Percentiles rank a stretch among this genome's conserved stretches.
Conservation (phyloP, 2,888 invertebrate species). For the Halictus quadricinctus region DNA sequence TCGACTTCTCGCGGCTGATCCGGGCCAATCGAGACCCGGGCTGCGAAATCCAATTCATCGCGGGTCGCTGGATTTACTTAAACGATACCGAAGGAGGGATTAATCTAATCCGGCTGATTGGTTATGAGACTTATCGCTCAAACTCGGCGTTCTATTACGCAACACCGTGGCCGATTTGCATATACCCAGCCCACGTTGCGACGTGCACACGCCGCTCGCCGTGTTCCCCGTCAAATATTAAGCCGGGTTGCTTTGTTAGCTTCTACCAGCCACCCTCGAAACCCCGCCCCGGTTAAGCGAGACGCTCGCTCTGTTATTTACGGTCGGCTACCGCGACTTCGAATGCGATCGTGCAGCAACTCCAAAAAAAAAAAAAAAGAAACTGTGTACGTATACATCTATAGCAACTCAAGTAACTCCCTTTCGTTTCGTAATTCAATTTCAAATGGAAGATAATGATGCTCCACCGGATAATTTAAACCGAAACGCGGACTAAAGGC, state of each 20-base stretch:
- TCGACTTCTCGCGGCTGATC: constrained; percentile 42
- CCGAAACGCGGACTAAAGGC: neutral
- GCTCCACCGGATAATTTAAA: neutral
- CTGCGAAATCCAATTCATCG: constrained; percentile 43
- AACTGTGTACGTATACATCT: too few species aligned
- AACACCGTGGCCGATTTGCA: constrained; percentile 58
- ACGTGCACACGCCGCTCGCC: constrained; percentile 21
- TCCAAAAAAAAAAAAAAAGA: neutral
- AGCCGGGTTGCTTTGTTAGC: constrained; percentile 29
- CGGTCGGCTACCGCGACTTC: neutral
- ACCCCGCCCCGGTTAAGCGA: neutral
- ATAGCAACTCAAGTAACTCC: neutral
- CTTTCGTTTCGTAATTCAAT: neutral
- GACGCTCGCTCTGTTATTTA: neutral
- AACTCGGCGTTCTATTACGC: constrained; percentile 52
- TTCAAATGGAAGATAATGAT: neutral
- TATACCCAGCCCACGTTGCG: constrained; percentile 45
- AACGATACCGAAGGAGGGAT: constrained; percentile 59
- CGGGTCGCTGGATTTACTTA: constrained; percentile 59
- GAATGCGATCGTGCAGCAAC: neutral
- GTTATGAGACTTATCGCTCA: constrained; percentile 65
- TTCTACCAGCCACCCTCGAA: neutral
- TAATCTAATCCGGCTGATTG: constrained; percentile 63
- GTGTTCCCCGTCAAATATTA: constrained; percentile 49
- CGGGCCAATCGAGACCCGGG: neutral